Percentiles rank a stretch among this genome's conserved stretches.
phyloP scores from a whole-genome alignment of 1,140 invertebrate genomes.

The Penaeus vannamei region DNA sequence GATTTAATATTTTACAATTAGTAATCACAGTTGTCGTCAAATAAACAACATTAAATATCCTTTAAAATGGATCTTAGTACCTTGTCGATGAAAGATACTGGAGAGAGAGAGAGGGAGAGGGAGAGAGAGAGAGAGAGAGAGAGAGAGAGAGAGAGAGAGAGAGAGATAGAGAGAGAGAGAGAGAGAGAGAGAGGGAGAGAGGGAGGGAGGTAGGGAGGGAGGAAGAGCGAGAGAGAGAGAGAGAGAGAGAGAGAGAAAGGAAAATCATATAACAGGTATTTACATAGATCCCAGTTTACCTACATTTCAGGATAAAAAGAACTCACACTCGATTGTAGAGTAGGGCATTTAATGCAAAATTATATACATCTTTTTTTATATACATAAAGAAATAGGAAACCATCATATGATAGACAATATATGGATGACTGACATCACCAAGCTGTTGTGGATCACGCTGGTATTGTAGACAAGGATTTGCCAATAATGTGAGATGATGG shows the following conservation, averaged over 20 bases:
- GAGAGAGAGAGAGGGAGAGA: neutral
- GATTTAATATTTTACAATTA: too few species aligned
- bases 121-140: neutral
- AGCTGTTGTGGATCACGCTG: constrained; percentile 39
- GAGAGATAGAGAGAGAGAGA: neutral
- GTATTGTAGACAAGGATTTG: constrained; percentile 25
- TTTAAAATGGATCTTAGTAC: too few species aligned
- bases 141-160: neutral
- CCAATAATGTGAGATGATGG: constrained; percentile 10
- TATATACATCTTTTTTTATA: constrained; percentile 64
- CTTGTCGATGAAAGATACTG: too few species aligned
- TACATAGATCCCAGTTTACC: neutral
- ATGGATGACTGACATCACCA: constrained; percentile 50
- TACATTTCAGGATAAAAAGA: neutral
- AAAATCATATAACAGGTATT: neutral
- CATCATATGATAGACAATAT: constrained; percentile 59
- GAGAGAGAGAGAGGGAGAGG: neutral
- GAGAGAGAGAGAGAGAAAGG: neutral
- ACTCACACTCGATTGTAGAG: constrained; percentile 48
- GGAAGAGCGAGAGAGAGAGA: neutral
- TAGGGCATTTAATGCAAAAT: constrained; percentile 65
- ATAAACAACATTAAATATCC: too few species aligned
- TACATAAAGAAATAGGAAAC: constrained; percentile 60
- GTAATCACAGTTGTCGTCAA: too few species aligned
- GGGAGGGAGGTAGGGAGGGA: neutral